Percentiles rank a stretch among this genome's conserved stretches.
Evolutionary conservation across 2,797 vertebrate species (phyloP).

Genomic region (Lycodopsis pacificus): DNA sequence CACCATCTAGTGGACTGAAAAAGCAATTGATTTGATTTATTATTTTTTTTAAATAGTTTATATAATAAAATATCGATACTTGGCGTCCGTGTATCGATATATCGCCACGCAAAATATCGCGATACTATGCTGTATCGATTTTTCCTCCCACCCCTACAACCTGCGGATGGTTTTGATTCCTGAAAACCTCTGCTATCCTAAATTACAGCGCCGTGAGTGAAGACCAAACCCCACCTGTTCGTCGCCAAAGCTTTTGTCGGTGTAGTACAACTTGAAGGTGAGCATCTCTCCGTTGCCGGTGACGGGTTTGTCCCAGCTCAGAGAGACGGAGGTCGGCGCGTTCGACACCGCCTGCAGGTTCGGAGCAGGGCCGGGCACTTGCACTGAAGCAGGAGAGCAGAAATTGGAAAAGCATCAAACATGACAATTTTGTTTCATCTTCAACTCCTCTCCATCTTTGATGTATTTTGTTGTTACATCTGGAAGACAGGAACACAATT

Average conservation of each 20-base stretch:
- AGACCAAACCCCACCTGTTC: constrained; percentile 87
- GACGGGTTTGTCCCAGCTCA: constrained; percentile 93
- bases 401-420: constrained; percentile 25
- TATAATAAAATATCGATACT: too few species aligned
- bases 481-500: constrained; percentile 13
- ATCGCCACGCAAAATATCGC: too few species aligned
- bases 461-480: constrained; percentile 4
- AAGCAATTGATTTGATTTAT: too few species aligned
- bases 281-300: constrained; percentile 95
- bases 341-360: constrained; percentile 88
- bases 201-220: background rate
- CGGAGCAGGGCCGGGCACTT: constrained; percentile 95
- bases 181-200: background rate
- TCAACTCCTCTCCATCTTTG: background rate
- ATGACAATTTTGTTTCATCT: background rate
- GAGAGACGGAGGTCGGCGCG: constrained; percentile 87
- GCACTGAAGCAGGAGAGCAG: constrained; percentile 81
- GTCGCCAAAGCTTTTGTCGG: constrained; percentile 89
- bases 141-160: too few species aligned
- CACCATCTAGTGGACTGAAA: too few species aligned
- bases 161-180: background rate
- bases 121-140: too few species aligned
- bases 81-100: too few species aligned
- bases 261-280: constrained; percentile 95
- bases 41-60: too few species aligned